These are phyloP conservation scores for Drosophila melanosoma DNA, from an alignment of 2,888 invertebrate genomes.

Conservation along the genomic window DNA sequence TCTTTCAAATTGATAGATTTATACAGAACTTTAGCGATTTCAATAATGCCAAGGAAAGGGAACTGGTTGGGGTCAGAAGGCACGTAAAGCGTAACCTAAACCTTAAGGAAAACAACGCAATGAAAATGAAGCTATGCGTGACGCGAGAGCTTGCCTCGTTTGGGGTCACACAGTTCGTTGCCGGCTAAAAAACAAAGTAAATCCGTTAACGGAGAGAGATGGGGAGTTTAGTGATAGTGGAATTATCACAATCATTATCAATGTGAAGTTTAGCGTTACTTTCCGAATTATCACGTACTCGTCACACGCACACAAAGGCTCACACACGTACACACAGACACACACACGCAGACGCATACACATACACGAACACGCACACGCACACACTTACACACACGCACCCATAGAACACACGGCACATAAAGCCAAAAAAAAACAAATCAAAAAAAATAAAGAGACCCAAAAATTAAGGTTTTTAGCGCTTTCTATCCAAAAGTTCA, in stretches of 20 bases:
- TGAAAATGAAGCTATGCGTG: constrained; percentile 28
- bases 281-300: constrained; percentile 43
- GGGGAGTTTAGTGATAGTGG: neutral
- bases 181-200: constrained; percentile 26
- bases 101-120: constrained; percentile 8
- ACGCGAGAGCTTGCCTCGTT: constrained; percentile 23
- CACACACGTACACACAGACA: constrained; percentile 8
- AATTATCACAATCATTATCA: constrained; percentile 11
- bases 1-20: neutral
- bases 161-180: constrained; percentile 29
- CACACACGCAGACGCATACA: constrained; percentile 20
- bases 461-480: constrained; percentile 54
- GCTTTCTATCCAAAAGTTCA: constrained; percentile 74
- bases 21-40: neutral
- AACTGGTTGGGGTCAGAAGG: neutral
- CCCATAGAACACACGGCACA: constrained; percentile 49
- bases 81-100: constrained; percentile 28
- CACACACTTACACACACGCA: constrained; percentile 20
- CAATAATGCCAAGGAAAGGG: neutral
- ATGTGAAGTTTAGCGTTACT: constrained; percentile 19
- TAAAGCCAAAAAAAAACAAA: constrained; percentile 42
- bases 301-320: constrained; percentile 9
- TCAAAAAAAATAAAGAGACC: constrained; percentile 32
- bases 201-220: constrained; percentile 14
- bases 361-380: constrained; percentile 20